Conservation (phyloP, 2,888 invertebrate genomes). For the Pherbina coryleti region DNA sequence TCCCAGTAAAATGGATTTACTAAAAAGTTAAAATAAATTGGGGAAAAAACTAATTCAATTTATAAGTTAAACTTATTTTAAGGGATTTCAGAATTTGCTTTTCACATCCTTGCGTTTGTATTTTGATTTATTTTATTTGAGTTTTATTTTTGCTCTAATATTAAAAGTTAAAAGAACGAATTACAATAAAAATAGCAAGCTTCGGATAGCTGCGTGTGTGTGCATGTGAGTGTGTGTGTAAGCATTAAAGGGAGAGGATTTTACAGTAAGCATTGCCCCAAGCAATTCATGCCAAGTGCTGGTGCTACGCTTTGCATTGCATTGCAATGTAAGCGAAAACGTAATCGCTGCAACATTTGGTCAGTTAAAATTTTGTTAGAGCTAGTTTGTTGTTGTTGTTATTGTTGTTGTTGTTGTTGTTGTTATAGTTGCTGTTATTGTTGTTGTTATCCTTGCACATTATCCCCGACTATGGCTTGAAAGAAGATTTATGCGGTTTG, state of each 20-base stretch:
- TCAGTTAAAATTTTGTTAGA: slow-evolving; percentile 1
- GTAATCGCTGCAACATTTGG: slow-evolving; percentile 17
- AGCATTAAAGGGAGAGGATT: no score
- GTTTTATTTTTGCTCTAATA: no score
- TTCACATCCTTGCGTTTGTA: not conserved
- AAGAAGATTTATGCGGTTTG: slow-evolving; percentile 47
- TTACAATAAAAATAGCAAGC: no score
- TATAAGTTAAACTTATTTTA: slow-evolving; percentile 63
- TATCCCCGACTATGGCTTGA: slow-evolving; percentile 34
- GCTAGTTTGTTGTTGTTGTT: not conserved
- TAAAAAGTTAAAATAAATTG: not conserved
- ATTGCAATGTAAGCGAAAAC: not conserved
- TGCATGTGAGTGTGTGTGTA: no score
- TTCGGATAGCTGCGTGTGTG: no score
- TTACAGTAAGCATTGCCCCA: no score
- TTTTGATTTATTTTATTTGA: no score
- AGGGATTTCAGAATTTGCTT: not conserved
- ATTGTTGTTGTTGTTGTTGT: not conserved
- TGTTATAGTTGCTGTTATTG: not conserved
- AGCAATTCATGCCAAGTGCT: not conserved
- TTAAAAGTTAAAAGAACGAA: no score
- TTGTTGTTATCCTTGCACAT: not conserved
- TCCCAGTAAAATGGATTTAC: not conserved
- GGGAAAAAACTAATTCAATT: slow-evolving; percentile 59
- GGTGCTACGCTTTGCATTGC: not conserved